These are phyloP conservation scores for Sinelater perroti DNA, from an alignment of 2,888 invertebrate genomes.

Conservation along the genomic window DNA sequence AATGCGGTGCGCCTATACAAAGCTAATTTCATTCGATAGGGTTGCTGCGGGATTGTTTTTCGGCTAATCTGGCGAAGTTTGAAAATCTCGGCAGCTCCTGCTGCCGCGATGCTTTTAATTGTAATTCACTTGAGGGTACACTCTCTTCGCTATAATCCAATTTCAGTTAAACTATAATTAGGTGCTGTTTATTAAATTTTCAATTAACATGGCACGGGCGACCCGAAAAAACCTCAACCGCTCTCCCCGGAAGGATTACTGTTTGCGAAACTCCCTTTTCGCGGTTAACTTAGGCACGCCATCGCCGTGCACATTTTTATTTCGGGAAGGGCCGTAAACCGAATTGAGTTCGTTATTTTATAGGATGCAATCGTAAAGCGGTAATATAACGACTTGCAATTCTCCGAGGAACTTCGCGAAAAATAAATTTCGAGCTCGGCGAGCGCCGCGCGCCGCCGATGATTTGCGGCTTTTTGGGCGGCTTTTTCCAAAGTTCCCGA, in stretches of 20 bases:
- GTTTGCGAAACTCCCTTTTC: slow-evolving; percentile 14
- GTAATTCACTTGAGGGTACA: slow-evolving; percentile 12
- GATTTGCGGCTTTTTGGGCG: not conserved
- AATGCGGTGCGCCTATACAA: no score
- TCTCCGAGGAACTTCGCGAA: slow-evolving; percentile 22
- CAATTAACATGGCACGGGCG: not conserved
- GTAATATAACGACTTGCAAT: slow-evolving; percentile 33
- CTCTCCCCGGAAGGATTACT: not conserved
- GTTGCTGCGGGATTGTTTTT: no score
- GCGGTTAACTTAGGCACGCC: no score
- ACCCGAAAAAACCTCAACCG: not conserved
- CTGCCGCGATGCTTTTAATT: slow-evolving; percentile 8
- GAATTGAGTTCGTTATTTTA: slow-evolving; percentile 37
- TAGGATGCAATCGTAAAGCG: slow-evolving; percentile 33
- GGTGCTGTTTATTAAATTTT: slow-evolving; percentile 21
- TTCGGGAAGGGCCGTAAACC: slow-evolving; percentile 25
- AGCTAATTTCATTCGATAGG: no score
- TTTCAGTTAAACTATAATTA: slow-evolving; percentile 23
- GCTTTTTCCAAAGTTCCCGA: not conserved
- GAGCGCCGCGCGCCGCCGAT: not conserved
- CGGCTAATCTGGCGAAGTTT: no score
- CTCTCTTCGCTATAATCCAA: slow-evolving; percentile 6
- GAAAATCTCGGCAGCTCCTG: not conserved
- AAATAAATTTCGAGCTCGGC: slow-evolving; percentile 21
- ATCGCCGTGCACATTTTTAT: slow-evolving; percentile 29